Evolutionary conservation across 2,113 vertebrate species (phyloP), one percentile per base, ranked within the genome.

Genomic region (Cephalopterus ornatus): DNA sequence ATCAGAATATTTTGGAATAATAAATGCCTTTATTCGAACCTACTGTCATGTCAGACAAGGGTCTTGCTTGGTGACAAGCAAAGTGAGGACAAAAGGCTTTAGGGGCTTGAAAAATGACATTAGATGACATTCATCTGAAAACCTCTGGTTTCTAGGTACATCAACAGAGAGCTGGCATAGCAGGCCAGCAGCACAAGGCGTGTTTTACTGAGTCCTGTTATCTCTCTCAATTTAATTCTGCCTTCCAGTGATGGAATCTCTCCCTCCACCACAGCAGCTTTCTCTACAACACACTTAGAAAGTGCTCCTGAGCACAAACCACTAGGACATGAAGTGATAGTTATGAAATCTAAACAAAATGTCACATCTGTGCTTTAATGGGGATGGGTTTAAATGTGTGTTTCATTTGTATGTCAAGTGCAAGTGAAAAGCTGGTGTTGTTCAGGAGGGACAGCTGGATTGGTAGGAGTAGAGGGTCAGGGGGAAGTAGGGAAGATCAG

Each of bases 1-100:
- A 94, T 84, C 68, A 42, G 82, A 83, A 77, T 92, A 84, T 86
- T 92, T 92, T 84, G 70, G 67, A 91, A 90, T 88, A 91, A 88
- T 71, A 74, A 82, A 80, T 71, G 82, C 42, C 35, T 94, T 93
- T 92, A 59, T 83, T 95, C 75, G 83, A 92, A 46, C 63, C 42
- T 74, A 80, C 79, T 80, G 79, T 94, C 78, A 71, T 77, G 88
- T 94, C 78, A 93, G 70, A 85, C 59, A 67, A 92, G 56, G 42
- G 67, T 89, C 67, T 93, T 13, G 30, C 53, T 79, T 89, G 55
- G 39, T 94, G 85, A 92, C 82, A 88, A 92, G 75, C 35, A 67
- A 39, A 66, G 67, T 67, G 75, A 90, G 72, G 82, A 95, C 85
- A 92, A 56, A 75, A 94, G 55, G 93, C 68, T 96, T 95, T 27